Conservation (phyloP, 2,888 invertebrate species). For the Aelia acuminata region DNA sequence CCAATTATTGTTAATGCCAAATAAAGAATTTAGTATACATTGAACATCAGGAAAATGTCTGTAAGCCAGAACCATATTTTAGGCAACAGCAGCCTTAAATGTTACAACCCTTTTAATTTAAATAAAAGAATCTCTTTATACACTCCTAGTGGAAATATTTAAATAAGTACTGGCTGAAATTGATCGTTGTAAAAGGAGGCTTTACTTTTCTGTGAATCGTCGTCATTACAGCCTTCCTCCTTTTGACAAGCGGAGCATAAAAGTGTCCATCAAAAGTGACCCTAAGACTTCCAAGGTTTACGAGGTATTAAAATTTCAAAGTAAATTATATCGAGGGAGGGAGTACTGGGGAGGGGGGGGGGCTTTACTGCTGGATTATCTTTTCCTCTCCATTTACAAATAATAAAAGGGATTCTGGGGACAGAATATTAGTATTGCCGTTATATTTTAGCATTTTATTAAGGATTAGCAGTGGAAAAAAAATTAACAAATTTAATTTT, state of each 20-base stretch:
- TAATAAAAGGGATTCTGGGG: background rate
- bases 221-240: background rate
- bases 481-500: too few species aligned
- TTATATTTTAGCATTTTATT: background rate
- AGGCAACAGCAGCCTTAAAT: too few species aligned
- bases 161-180: background rate
- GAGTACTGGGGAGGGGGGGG: background rate
- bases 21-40: too few species aligned
- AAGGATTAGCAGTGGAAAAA: too few species aligned
- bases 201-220: background rate
- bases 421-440: background rate
- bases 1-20: too few species aligned
- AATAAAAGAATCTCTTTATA: too few species aligned
- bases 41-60: too few species aligned
- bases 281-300: background rate
- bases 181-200: background rate
- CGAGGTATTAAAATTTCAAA: slow-evolving; percentile 10
- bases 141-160: background rate
- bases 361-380: background rate
- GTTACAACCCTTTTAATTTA: too few species aligned
- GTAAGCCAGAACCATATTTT: too few species aligned
- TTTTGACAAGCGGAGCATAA: background rate
- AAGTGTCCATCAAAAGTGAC: background rate
- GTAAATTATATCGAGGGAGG: background rate
- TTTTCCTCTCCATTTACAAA: slow-evolving; percentile 7